Percentiles rank a stretch among this genome's conserved stretches.
Conservation (phyloP, 2,888 invertebrate genomes). For the Seira ritae region DNA sequence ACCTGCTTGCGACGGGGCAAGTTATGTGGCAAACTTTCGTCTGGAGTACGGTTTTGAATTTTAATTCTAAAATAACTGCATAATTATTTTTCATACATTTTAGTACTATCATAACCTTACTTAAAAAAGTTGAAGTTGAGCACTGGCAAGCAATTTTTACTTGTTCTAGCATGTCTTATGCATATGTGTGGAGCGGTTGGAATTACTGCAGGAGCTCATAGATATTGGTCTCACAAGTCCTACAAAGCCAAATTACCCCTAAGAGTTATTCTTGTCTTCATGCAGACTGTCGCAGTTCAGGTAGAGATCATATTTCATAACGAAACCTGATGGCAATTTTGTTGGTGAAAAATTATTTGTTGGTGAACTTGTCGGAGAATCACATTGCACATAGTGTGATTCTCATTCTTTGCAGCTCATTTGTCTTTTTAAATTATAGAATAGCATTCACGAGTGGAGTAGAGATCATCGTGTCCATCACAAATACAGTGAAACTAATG, state of each 20-base stretch:
- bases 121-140: not conserved
- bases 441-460: conserved; percentile 28
- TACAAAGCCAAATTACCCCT: conserved; percentile 79
- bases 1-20: conserved; percentile 48
- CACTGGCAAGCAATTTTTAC: not conserved
- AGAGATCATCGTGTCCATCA: conserved; percentile 88
- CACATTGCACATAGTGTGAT: too few relatives aligned
- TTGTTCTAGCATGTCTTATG: conserved; percentile 74
- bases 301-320: not conserved
- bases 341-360: too few relatives aligned
- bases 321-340: too few relatives aligned
- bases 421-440: not conserved
- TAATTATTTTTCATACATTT: not conserved
- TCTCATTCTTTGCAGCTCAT: too few relatives aligned
- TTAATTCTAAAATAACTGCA: not conserved
- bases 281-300: conserved; percentile 75
- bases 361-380: too few relatives aligned
- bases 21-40: conserved; percentile 58
- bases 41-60: conserved; percentile 51
- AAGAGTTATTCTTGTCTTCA: conserved; percentile 77
- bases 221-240: conserved; percentile 79
- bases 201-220: conserved; percentile 79
- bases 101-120: not conserved
- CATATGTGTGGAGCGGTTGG: conserved; percentile 77
- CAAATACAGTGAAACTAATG: conserved; percentile 94